Percentiles rank a stretch among this genome's conserved stretches.
These are phyloP conservation scores for Petroica traversi DNA, from an alignment of 2,113 vertebrate species.

Conservation along the genomic window DNA sequence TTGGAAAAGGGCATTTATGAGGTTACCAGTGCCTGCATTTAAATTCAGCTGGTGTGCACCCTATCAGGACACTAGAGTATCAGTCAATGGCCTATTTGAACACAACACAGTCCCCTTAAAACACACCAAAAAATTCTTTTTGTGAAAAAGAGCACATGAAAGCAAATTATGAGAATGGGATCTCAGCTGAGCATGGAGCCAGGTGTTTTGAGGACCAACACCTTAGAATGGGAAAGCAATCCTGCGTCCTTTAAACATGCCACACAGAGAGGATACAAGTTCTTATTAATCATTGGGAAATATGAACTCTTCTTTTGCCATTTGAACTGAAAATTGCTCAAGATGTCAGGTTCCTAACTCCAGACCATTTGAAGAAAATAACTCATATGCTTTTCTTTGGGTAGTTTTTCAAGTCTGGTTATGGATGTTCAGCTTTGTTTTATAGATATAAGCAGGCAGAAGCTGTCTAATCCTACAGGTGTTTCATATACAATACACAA, in stretches of 20 bases:
- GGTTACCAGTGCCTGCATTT: not conserved
- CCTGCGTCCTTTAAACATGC: rapidly evolving
- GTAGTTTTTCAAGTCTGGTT: not conserved
- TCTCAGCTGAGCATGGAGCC: not conserved
- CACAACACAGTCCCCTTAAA: not conserved
- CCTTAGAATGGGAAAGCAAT: not conserved
- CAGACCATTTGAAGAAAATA: not conserved
- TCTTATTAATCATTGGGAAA: not conserved
- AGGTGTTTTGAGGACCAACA: not conserved
- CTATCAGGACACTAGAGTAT: not conserved
- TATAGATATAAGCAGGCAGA: not conserved
- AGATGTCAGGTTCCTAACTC: not conserved
- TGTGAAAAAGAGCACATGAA: not conserved
- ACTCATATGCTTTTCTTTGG: not conserved
- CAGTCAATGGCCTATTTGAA: not conserved
- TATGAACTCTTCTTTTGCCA: not conserved
- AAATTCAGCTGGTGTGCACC: not conserved
- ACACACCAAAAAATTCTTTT: not conserved
- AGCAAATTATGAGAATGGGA: not conserved
- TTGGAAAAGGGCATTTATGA: not conserved
- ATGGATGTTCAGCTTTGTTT: not conserved
- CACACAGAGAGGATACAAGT: not conserved
- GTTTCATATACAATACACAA: not conserved
- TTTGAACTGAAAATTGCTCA: not conserved
- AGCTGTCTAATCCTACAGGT: not conserved